phyloP scores from a whole-genome alignment of 2,888 invertebrate genomes.

The Tenodera sinensis region DNA sequence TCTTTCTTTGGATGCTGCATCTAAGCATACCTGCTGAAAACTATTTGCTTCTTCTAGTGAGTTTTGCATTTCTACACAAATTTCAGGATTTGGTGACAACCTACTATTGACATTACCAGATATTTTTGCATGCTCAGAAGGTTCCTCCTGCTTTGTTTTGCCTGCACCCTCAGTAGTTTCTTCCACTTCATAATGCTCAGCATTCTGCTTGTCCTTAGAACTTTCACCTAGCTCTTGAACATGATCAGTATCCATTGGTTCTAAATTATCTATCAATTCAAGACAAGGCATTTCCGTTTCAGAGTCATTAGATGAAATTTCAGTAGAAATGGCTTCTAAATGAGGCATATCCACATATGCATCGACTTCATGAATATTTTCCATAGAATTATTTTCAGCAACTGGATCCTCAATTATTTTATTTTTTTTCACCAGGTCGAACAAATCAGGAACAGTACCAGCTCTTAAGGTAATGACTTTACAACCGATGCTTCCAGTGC shows the following conservation, averaged over 20 bases:
- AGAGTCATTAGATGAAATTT: slow-evolving; percentile 12
- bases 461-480: background rate
- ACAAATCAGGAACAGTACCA: background rate
- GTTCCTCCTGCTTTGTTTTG: background rate
- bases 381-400: background rate
- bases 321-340: background rate
- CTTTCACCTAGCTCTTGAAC: background rate
- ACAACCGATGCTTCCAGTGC: background rate
- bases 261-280: slow-evolving; percentile 10
- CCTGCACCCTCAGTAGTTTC: background rate
- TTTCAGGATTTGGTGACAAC: background rate
- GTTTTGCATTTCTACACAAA: background rate
- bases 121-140: background rate
- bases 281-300: slow-evolving; percentile 29
- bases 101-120: background rate
- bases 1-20: background rate
- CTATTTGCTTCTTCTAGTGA: background rate
- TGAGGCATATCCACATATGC: background rate
- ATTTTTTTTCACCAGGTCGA: background rate
- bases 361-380: background rate
- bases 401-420: background rate
- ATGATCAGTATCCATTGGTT: background rate
- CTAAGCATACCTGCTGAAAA: background rate
- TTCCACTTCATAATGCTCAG: background rate
- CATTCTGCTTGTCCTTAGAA: background rate